A percentile compares a stretch with the other conserved stretches of the same genome.
Evolutionary conservation across 1,140 invertebrate species (phyloP).

Genomic region (Capitella teleta): DNA sequence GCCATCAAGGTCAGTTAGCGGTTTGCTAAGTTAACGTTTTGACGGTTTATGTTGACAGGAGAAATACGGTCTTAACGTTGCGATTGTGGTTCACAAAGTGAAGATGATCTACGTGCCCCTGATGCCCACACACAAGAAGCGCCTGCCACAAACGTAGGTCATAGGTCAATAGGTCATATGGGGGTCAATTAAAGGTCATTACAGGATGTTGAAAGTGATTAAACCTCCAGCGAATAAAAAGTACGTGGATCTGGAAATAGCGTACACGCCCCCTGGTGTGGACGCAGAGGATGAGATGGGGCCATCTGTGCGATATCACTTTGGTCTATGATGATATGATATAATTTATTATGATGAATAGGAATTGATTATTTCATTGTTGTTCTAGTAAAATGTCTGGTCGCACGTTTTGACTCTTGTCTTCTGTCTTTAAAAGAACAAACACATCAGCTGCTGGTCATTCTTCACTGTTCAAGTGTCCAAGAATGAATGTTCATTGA

Average conservation of each 20-base stretch:
- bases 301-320: constrained; percentile 32
- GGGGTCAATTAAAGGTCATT: background rate
- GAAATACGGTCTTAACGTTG: constrained; percentile 25
- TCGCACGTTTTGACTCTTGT: no score
- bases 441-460: no score
- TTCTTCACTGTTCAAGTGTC: no score
- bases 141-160: constrained; percentile 42
- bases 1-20: constrained; percentile 28
- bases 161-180: background rate
- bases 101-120: constrained; percentile 40
- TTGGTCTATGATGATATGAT: no score
- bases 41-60: constrained; percentile 19
- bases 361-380: no score
- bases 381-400: no score
- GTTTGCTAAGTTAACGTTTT: no score
- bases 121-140: constrained; percentile 33
- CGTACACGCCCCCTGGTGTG: constrained; percentile 18
- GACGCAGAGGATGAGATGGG: constrained; percentile 25
- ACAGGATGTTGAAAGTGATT: constrained; percentile 31
- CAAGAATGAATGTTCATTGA: no score
- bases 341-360: no score
- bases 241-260: constrained; percentile 35
- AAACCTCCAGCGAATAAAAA: constrained; percentile 20
- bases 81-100: constrained; percentile 31
- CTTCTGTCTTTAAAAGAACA: no score